Evolutionary conservation across 2,888 invertebrate genomes (phyloP).

Genomic region (Atethmia centrago): DNA sequence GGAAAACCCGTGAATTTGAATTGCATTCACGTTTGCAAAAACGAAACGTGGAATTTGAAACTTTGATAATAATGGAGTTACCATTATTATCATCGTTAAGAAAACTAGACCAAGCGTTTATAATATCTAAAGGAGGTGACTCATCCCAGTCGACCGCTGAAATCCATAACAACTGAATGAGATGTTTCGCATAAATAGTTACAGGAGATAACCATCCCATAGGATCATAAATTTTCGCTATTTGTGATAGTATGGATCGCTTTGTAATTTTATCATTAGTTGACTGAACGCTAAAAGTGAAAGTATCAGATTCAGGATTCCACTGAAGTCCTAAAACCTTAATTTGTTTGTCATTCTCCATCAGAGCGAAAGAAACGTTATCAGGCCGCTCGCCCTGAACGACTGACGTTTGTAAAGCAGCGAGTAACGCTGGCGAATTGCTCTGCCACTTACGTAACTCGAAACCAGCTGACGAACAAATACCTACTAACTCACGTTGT

Average conservation of each 20-base stretch:
- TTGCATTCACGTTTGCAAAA: no score
- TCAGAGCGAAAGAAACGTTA: no score
- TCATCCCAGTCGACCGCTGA: neutral
- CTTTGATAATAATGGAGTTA: no score
- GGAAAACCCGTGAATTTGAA: no score
- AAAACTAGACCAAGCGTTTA: no score
- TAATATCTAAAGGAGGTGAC: no score
- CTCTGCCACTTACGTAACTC: no score
- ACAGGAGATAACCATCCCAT: neutral
- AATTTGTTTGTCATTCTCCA: neutral
- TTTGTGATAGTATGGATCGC: neutral
- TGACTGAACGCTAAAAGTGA: neutral
- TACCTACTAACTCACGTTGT: no score
- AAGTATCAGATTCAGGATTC: neutral
- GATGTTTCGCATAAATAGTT: neutral
- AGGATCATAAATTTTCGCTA: neutral
- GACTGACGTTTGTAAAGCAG: no score
- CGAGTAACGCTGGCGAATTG: no score
- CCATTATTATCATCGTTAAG: neutral
- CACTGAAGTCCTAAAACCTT: neutral
- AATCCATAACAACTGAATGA: neutral
- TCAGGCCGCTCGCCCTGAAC: no score
- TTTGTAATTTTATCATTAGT: neutral
- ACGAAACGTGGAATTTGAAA: neutral
- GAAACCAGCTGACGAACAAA: no score